phyloP scores from a whole-genome alignment of 2,113 vertebrate genomes.

The Paradisaea rubra region DNA sequence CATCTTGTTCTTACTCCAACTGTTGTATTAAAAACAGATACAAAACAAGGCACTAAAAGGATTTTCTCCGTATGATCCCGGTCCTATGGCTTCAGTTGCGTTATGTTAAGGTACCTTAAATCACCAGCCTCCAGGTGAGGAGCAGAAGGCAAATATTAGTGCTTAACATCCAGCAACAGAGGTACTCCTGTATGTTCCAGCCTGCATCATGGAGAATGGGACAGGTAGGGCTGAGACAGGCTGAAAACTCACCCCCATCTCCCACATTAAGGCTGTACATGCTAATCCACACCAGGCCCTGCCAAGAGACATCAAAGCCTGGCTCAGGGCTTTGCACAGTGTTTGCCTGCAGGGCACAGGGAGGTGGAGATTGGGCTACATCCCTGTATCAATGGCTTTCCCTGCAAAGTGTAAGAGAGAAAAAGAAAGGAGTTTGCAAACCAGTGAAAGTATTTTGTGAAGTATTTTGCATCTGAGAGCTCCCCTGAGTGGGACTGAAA shows the following conservation, averaged over 20 bases:
- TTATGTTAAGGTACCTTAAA: not conserved
- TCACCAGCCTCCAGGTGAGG: not conserved
- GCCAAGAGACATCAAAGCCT: not conserved
- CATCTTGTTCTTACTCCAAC: not conserved
- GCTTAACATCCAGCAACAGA: not conserved
- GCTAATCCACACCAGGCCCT: not conserved
- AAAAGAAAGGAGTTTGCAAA: not conserved
- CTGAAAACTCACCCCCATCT: not conserved
- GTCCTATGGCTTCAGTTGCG: not conserved
- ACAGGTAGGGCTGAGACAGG: not conserved
- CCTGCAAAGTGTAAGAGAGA: not conserved
- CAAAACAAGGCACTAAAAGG: slow-evolving; percentile 23
- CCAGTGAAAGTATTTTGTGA: not conserved
- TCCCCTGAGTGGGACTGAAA: not conserved
- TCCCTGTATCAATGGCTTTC: not conserved
- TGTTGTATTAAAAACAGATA: not conserved
- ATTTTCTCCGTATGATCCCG: not conserved
- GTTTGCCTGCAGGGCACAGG: not conserved
- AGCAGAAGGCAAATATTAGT: not conserved
- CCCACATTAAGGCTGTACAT: not conserved
- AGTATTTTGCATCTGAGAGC: not conserved
- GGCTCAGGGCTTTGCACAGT: not conserved
- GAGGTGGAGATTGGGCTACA: not conserved
- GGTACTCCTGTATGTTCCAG: not conserved
- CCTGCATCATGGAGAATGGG: not conserved